Base-by-base conservation (phyloP, 2,113 vertebrate genomes). In the Sander lucioperca region DNA sequence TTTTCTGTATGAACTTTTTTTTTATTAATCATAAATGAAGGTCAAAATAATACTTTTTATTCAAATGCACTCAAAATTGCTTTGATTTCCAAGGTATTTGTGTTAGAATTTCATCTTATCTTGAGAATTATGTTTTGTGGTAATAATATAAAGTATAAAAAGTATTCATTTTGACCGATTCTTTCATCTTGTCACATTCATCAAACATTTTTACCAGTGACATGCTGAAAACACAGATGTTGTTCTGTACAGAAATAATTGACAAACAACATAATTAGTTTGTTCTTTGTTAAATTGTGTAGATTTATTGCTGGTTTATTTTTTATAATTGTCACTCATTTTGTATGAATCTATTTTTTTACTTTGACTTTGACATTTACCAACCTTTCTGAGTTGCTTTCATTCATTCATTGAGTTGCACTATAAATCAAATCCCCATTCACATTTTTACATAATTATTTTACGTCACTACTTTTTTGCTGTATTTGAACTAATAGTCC, bases 211-310 rank as follows among this genome's bases (percentile, higher is more conserved):
- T 86, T 90, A 87, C 90, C 72, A 80, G 74, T 90, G 83, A 53
- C 88, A 92, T 94, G 82, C 82, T 86, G 25, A 66, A 48, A 62
- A 25, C 39, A 39, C 39, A 39, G 7, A 27, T 13, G 89, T 95
- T 95, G 93, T 56, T 96, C 94, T 96, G 94, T 95, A 96, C 96
- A 96, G n/a, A 96, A 97, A 96, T 97, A 96, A 96, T 95, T 96
- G 95, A 96, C 94, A 92, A 92, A 88, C 88, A 83, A 19, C 71
- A 69, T 79, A 6, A 48, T 77, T 79, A 85, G 43, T 88, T 88
- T 88, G 56, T 73, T 47, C 45, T 81, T 73, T 68, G 43, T 68
- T 70, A 10, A 53, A 54, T 14, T 66, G 7, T 59, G 13, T 59
- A 59, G 8, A 39, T 66, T 43, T 59, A 19, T 93, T 91, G 88